Conservation (phyloP, 2,888 invertebrate species). For the Therioaphis trifolii region DNA sequence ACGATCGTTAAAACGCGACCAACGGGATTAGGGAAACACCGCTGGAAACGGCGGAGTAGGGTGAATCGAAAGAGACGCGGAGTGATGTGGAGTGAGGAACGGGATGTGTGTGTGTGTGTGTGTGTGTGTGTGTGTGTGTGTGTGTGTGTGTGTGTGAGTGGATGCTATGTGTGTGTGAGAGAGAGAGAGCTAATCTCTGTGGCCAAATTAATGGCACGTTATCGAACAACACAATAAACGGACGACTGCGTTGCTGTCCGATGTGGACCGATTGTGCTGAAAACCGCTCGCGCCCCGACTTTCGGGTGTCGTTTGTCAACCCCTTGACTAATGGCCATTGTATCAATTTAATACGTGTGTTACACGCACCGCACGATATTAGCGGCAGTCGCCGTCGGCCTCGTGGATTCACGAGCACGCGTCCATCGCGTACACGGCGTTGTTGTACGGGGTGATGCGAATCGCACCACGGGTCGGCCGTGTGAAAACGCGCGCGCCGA, state of each 20-base stretch:
- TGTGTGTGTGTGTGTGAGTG: too few species aligned
- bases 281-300: slow-evolving; percentile 31
- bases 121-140: too few species aligned
- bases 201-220: slow-evolving; percentile 61
- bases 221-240: slow-evolving; percentile 53
- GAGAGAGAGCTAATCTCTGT: slow-evolving; percentile 49
- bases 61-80: background rate
- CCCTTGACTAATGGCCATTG: slow-evolving; percentile 58
- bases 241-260: slow-evolving; percentile 11
- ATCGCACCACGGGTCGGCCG: too few species aligned
- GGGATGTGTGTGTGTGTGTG: too few species aligned
- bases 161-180: too few species aligned
- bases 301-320: slow-evolving; percentile 52
- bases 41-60: background rate
- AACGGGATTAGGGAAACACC: slow-evolving; percentile 29
- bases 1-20: slow-evolving; percentile 48
- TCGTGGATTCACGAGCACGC: background rate
- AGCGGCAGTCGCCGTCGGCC: background rate
- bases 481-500: too few species aligned
- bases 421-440: background rate
- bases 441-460: background rate
- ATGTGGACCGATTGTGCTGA: slow-evolving; percentile 51
- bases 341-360: slow-evolving; percentile 46
- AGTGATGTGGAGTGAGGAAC: background rate
- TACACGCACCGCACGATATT: background rate